Evolutionary conservation across 2,888 invertebrate genomes (phyloP).

Genomic region (Tetheella fluctuosa): DNA sequence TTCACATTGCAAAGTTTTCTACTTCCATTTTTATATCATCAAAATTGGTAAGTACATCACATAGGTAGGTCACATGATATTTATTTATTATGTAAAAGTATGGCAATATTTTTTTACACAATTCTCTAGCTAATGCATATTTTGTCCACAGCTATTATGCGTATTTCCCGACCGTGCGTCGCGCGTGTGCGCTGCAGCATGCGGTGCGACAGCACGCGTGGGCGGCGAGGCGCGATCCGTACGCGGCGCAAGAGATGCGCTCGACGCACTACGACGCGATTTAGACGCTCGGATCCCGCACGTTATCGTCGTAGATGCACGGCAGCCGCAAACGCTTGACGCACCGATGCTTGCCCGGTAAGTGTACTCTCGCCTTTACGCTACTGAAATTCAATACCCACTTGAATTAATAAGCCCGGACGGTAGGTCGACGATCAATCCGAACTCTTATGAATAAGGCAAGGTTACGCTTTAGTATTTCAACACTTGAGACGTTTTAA

Average conservation of each 20-base stretch:
- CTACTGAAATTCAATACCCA: constrained; percentile 5
- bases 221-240: constrained; percentile 85
- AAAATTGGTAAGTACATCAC: no score
- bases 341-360: constrained; percentile 87
- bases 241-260: constrained; percentile 81
- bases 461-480: neutral
- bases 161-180: constrained; percentile 88
- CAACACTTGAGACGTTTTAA: neutral
- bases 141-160: constrained; percentile 85
- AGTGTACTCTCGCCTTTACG: constrained; percentile 22
- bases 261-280: constrained; percentile 77
- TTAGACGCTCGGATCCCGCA: constrained; percentile 81
- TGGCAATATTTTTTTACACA: no score
- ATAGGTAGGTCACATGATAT: no score
- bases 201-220: constrained; percentile 84
- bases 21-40: neutral
- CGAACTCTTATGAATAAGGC: neutral
- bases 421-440: neutral
- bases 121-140: neutral
- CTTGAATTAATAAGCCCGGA: constrained; percentile 3
- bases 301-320: constrained; percentile 87
- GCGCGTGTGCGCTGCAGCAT: constrained; percentile 87
- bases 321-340: constrained; percentile 84
- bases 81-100: no score
- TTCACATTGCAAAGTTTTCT: neutral